Evolutionary conservation across 2,113 vertebrate species (phyloP).

Genomic region (Scophthalmus maximus): DNA sequence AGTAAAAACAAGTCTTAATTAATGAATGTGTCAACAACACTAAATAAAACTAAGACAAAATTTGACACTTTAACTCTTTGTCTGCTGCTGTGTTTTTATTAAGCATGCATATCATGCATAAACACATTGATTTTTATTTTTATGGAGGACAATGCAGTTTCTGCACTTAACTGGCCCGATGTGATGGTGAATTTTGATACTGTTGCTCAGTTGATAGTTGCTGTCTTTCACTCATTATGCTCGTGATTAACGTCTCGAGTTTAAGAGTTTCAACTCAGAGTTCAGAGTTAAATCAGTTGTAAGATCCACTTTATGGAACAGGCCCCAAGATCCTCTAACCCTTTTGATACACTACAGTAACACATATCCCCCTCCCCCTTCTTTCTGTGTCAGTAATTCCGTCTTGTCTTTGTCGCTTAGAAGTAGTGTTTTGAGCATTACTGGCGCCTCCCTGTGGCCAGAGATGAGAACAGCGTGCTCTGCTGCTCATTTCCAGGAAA

Average conservation of each 20-base stretch:
- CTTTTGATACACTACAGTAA: not conserved
- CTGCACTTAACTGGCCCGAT: not conserved
- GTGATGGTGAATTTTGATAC: not conserved
- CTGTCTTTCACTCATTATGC: not conserved
- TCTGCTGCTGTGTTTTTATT: not conserved
- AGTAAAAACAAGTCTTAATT: too few species aligned
- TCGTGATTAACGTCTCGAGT: not conserved
- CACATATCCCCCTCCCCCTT: not conserved
- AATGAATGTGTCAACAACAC: too few species aligned
- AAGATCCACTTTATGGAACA: not conserved
- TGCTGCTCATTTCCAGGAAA: conserved; percentile 69
- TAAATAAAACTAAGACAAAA: too few species aligned
- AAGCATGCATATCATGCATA: not conserved
- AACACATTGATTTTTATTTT: not conserved
- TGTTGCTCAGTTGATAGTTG: too few species aligned
- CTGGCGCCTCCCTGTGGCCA: conserved; percentile 45
- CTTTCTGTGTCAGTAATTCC: conserved; percentile 2
- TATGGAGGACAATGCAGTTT: not conserved
- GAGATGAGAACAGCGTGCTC: not conserved
- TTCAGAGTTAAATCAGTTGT: not conserved
- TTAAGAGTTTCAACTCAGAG: not conserved
- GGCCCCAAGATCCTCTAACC: not conserved
- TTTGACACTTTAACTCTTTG: too few species aligned
- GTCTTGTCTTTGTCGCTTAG: not conserved
- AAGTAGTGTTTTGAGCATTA: not conserved